Evolutionary conservation across 2,113 vertebrate genomes (phyloP).

Genomic region (Ondatra zibethicus): DNA sequence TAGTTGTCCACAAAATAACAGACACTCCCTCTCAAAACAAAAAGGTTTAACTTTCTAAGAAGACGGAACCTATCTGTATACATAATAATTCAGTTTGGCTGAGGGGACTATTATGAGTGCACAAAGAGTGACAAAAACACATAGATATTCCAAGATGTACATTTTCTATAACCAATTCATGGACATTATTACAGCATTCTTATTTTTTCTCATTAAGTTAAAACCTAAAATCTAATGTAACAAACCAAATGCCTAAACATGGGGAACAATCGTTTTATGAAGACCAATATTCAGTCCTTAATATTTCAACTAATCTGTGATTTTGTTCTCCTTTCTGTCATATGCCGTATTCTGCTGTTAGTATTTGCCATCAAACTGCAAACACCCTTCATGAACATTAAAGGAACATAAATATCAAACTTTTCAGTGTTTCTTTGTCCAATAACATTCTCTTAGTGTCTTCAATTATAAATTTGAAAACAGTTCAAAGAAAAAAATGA

Average conservation of each 20-base stretch:
- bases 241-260: background rate
- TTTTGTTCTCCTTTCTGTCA: background rate
- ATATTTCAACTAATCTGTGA: background rate
- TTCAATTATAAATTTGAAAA: constrained; percentile 48
- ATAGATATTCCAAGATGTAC: background rate
- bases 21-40: background rate
- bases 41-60: background rate
- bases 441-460: background rate
- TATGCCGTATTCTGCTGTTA: background rate
- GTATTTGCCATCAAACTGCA: background rate
- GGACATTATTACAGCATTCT: background rate
- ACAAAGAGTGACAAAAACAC: background rate
- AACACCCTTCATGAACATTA: background rate
- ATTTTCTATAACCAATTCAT: background rate
- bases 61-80: background rate
- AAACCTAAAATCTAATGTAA: background rate
- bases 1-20: background rate
- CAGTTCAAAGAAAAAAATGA: constrained; percentile 8
- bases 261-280: background rate
- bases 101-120: background rate
- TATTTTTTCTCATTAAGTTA: background rate
- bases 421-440: background rate
- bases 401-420: background rate
- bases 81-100: background rate
- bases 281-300: background rate